Evolutionary conservation across 2,113 vertebrate genomes (phyloP), one percentile per base, ranked within the genome.

Genomic region (Sclerurus mexicanus): DNA sequence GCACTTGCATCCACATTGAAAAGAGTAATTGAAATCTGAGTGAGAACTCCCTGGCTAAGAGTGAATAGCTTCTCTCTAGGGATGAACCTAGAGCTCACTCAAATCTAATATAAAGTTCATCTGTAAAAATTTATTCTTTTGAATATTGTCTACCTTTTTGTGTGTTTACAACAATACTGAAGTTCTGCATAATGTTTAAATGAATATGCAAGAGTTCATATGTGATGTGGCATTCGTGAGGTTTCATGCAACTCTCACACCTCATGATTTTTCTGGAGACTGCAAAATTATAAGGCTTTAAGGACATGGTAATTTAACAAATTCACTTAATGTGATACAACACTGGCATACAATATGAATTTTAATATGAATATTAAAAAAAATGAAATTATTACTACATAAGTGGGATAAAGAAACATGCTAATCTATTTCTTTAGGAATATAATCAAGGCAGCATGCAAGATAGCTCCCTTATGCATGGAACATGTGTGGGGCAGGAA

Each of bases 141-240:
- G 10, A 80, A 88, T 56, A 27, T 10, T 31, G 30, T 11, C 17
- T 44, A 5, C 7, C 3, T n/a, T 64, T 85, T 31, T 25, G 3
- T 27, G 4, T 24, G 5, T 83, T 69, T 71, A 10, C 20, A 85
- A 8, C 23, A 80, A 23, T 40, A 21, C 7, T 40, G 71, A 4
- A 49, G 10, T 8, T 73, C 66, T 71, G 42, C 20, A 24, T 15
- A 3, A 16, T 18, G 6, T 39, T 67, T 78, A 52, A 73, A 62
- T 67, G 2, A 31, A 56, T 24, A 46, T 17, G 2, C 14, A 27
- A 58, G 44, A 66, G 23, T 20, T 87, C 55, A n/a, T 33, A 46
- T 0, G 0, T 53, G 12, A 27, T 49, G 20, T 4, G 9, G 5
- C 37, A 25, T 67, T 71, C 37, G 49, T 31, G 28, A 85, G 2